Conservation (phyloP, 2,888 invertebrate genomes). For the Chrysodeixis includens region DNA sequence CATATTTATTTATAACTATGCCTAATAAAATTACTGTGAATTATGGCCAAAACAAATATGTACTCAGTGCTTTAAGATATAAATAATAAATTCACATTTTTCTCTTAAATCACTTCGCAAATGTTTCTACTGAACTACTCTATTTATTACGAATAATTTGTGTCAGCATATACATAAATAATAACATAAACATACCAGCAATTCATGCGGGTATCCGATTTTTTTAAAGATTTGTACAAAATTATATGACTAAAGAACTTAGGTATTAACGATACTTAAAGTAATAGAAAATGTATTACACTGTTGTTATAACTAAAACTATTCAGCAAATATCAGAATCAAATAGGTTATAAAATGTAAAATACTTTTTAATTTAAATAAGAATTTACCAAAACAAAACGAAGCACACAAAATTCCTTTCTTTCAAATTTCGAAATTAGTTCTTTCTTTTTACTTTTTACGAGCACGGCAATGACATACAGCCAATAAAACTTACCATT, state of each 20-base stretch:
- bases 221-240: background rate
- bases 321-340: too few relatives aligned
- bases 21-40: constrained; percentile 26
- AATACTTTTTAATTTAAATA: too few relatives aligned
- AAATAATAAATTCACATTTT: constrained; percentile 12
- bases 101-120: background rate
- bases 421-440: constrained; percentile 8
- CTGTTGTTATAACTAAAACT: background rate
- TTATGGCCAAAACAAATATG: constrained; percentile 30
- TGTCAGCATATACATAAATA: background rate
- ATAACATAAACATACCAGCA: background rate
- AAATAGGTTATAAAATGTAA: too few relatives aligned
- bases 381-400: background rate
- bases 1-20: constrained; percentile 37
- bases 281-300: too few relatives aligned
- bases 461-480: constrained; percentile 38
- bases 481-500: constrained; percentile 49
- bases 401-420: constrained; percentile 5
- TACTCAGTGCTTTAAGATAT: constrained; percentile 14
- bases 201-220: background rate
- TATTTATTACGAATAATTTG: background rate
- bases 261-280: too few relatives aligned
- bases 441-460: constrained; percentile 20
- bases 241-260: background rate
- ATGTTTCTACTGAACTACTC: constrained; percentile 5